Base-by-base conservation (phyloP, 2,797 vertebrate genomes). In the Orestias chungarensis region DNA sequence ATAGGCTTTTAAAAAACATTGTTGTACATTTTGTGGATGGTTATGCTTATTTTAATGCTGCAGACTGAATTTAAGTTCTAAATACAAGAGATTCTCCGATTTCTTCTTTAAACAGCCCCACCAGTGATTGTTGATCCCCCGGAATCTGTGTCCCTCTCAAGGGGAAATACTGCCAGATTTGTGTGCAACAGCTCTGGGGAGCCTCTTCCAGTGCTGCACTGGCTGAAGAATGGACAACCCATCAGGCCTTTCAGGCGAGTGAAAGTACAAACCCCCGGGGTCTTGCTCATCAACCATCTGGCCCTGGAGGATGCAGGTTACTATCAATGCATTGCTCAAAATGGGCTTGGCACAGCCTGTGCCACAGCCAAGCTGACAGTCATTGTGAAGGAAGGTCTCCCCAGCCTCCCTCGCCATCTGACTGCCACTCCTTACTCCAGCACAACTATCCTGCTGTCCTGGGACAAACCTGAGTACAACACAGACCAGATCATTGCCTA, bases 401-500 rank as follows among this genome's bases (percentile, higher is more conserved):
- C 98, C 74, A 98, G 97, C 0, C 93, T 96, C 29, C 98, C 98
- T 0, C 96, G 93, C 71, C 93, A 92, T 35, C 93, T 99, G 52
- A 93, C 93, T 0, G 97, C 95, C 0, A 91, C 88, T 0, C 95
- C 96, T 15, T 94, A 95, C 75, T 96, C 97, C 89, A 98, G 98
- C 94, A 97, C 94, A 27, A 89, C 95, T 0, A 95, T 96, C 75
- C 88, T 97, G 11, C 95, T 99, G 70, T 94, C 93, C 82, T 99
- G 98, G 98, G 96, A 97, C 79, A 94, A 95, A 62, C 97, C 98
- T 0, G 96, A 98, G 80, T 88, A 95, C 92, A 97, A 99, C 93
- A 95, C 96, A 0, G 96, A 99, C 81, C 96, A 97, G 92, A 97
- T 99, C 90, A 99, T 99, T 0, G 98, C 97, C 79, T 99, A 98